Base-by-base conservation (phyloP, 2,113 vertebrate species). In the Eleginops maclovinus region DNA sequence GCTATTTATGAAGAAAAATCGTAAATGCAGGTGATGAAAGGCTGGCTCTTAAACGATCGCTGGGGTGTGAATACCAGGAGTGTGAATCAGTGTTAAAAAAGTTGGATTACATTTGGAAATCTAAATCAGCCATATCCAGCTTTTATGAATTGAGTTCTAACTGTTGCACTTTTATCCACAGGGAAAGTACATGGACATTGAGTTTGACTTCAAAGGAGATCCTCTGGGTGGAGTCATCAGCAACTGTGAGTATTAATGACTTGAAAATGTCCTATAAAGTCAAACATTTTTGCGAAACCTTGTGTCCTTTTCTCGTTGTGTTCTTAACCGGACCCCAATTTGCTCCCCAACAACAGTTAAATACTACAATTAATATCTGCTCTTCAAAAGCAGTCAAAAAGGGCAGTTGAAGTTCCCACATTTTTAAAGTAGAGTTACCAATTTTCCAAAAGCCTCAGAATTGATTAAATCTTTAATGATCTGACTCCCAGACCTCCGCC, bases 131-230 rank as follows among this genome's bases (percentile, higher is more conserved):
- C 31, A 36, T 36, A 36, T 36, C 31, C 31, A 36, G 31, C 31
- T 36, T 7, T 36, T 36, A 36, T 36, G 31, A 17, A 15, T 59
- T 41, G 19, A 22, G 11, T 64, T 36, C 41, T 85, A 78, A 86
- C 64, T 24, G n/a, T 22, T 81, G 24, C 17, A 28, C 62, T 87
- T 65, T 75, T 61, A 36, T 93, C 51, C 28, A 65, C 94, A 99
- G 98, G 98, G 98, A n/a, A 99, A 99, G 88, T 99, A 99, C 82
- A 99, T 99, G 98, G 98, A 99, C 90, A 98, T 99, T 43, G 98
- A 99, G 87, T 99, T 99, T 93, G 97, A 99, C 93, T 99, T 99
- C 90, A 99, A 98, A 93, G 98, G 98, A 21, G 98, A 99, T 86
- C 98, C 98, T 0, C 92, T 99, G 72, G 98, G 98, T 65, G 98